Evolutionary conservation across 2,113 vertebrate species (phyloP).

Genomic region (Notiomystis cincta): DNA sequence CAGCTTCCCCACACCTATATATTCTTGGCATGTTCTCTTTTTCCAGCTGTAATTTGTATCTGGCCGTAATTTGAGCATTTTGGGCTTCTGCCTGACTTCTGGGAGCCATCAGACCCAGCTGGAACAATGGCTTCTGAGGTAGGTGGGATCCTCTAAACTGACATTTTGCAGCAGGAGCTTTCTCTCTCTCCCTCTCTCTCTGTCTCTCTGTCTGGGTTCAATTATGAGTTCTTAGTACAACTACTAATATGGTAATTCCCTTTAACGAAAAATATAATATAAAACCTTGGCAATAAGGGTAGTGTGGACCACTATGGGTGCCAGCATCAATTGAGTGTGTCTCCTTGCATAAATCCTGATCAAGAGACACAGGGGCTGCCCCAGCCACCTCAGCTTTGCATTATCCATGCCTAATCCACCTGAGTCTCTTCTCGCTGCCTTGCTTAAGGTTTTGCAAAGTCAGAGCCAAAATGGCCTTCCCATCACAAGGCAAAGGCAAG

Average conservation of each 20-base stretch:
- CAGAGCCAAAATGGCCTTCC: neutral
- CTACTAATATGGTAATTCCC: neutral
- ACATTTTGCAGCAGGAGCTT: neutral
- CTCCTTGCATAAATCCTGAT: neutral
- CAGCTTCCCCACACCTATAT: neutral
- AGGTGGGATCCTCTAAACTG: neutral
- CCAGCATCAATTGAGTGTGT: neutral
- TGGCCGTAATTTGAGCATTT: neutral
- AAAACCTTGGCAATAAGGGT: neutral
- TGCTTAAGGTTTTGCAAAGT: neutral
- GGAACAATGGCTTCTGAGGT: neutral
- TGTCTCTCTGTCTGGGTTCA: neutral
- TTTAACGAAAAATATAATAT: neutral
- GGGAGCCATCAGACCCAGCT: neutral
- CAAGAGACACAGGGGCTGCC: neutral
- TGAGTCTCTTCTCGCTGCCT: neutral
- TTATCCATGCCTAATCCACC: neutral
- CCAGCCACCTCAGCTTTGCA: neutral
- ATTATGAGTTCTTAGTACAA: neutral
- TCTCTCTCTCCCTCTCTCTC: too few relatives aligned
- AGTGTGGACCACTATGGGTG: neutral
- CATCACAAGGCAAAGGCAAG: neutral
- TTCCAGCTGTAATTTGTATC: neutral
- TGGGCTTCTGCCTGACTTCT: neutral
- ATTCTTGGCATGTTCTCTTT: neutral